A percentile compares a stretch with the other conserved stretches of the same genome.
phyloP scores from a whole-genome alignment of 53 echinoderm and acorn worm genomes.

The Apostichopus leukothele region DNA sequence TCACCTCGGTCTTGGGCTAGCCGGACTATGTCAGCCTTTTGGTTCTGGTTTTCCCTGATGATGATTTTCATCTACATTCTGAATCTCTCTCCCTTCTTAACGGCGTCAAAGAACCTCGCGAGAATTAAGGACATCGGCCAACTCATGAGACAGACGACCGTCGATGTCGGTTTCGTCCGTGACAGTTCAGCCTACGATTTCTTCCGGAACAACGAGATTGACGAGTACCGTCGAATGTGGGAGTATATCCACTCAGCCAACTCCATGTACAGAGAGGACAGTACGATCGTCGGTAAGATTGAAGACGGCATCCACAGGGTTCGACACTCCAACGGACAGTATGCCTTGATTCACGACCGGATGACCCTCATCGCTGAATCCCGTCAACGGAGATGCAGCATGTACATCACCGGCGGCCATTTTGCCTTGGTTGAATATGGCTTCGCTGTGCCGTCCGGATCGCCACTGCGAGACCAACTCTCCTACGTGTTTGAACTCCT shows the following conservation, averaged over 20 bases:
- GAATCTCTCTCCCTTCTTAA: conserved; percentile 84
- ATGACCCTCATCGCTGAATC: conserved; percentile 70
- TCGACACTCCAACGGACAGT: conserved; percentile 86
- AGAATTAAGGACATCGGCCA: conserved; percentile 76
- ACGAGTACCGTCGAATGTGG: conserved; percentile 78
- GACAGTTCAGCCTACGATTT: conserved; percentile 88
- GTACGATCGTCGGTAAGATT: conserved; percentile 73
- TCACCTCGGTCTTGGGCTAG: conserved; percentile 87
- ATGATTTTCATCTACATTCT: conserved; percentile 87
- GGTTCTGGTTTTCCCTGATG: conserved; percentile 83
- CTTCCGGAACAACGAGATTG: conserved; percentile 79
- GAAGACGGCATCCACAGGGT: conserved; percentile 83
- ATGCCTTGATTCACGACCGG: conserved; percentile 88
- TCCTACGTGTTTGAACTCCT: conserved; percentile 71
- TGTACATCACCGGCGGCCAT: conserved; percentile 83
- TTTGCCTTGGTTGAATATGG: conserved; percentile 87
- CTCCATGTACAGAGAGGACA: conserved; percentile 84
- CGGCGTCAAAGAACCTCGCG: conserved; percentile 74
- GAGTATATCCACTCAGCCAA: conserved; percentile 86
- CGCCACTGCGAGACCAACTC: conserved; percentile 85
- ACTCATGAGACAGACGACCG: conserved; percentile 82
- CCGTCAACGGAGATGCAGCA: conserved; percentile 69
- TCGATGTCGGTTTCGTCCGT: conserved; percentile 87
- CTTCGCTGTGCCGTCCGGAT: conserved; percentile 82
- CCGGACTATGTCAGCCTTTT: conserved; percentile 76